Conservation (phyloP, 2,113 vertebrate genomes). For the Phalacrocorax carbo region DNA sequence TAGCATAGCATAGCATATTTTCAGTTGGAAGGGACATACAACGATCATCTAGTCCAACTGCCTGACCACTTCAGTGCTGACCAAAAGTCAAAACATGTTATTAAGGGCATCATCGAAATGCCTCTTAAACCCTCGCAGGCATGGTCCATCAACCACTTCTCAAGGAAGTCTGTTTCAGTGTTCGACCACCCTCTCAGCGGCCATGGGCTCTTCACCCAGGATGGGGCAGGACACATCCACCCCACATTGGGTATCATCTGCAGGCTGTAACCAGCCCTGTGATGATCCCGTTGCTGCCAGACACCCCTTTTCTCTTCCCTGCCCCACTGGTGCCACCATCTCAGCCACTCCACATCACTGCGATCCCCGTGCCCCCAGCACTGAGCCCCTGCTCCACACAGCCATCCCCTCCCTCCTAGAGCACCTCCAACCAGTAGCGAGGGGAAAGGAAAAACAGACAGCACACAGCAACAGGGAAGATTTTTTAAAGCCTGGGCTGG, state of each 20-base stretch:
- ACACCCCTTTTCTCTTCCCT: neutral
- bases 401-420: neutral
- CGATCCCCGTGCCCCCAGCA: rapidly evolving
- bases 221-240: neutral
- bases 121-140: neutral
- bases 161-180: neutral
- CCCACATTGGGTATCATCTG: neutral
- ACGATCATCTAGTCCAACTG: neutral
- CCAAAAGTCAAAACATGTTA: neutral
- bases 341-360: neutral
- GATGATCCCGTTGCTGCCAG: neutral
- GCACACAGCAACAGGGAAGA: neutral
- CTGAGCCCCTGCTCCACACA: neutral
- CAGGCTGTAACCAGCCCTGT: neutral
- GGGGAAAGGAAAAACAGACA: neutral
- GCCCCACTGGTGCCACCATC: neutral
- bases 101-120: neutral
- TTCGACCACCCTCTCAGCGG: too few relatives aligned
- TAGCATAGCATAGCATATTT: neutral
- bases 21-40: neutral
- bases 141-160: neutral
- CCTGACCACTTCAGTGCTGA: neutral
- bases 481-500: neutral
- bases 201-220: rapidly evolving
- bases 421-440: rapidly evolving